A percentile compares a stretch with the other conserved stretches of the same genome.
These are phyloP conservation scores for Phenganax subtilis DNA, from an alignment of 92 coral and sea anemone genomes.

Conservation along the genomic window DNA sequence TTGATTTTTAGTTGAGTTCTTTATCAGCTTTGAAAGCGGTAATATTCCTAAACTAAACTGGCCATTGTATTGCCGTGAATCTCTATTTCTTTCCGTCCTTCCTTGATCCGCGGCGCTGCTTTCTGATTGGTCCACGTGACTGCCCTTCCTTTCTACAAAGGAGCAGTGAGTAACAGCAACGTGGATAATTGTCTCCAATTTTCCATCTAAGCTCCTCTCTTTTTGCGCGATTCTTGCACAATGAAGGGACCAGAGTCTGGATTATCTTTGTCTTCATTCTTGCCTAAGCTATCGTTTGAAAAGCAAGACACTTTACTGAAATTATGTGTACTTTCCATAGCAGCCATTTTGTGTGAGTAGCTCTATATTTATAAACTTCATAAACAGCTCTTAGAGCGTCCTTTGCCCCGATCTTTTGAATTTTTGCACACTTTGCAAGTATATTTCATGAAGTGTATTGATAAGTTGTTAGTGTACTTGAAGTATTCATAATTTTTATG, in stretches of 20 bases:
- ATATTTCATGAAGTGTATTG: neutral
- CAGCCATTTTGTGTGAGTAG: constrained; percentile 88
- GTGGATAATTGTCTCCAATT: constrained; percentile 17
- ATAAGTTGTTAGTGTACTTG: neutral
- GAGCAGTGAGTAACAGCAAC: constrained; percentile 17
- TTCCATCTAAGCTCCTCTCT: neutral
- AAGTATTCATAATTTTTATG: neutral
- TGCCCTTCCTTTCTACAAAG: constrained; percentile 4
- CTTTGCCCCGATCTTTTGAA: neutral
- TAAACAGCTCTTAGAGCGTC: neutral
- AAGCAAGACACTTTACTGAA: constrained; percentile 97
- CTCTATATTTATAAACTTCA: constrained; percentile 7
- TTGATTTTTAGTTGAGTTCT: too few species aligned
- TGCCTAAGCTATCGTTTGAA: constrained; percentile 82
- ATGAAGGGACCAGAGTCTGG: constrained; percentile 89
- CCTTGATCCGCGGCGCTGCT: neutral
- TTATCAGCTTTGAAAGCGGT: too few species aligned
- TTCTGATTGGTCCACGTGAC: constrained; percentile 46
- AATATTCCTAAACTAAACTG: too few species aligned
- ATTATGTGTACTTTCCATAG: constrained; percentile 75
- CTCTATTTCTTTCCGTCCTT: neutral
- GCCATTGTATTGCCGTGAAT: too few species aligned
- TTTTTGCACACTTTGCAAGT: neutral
- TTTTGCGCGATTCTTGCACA: constrained; percentile 5
- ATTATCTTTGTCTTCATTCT: constrained; percentile 69